Evolutionary conservation across 1,140 invertebrate species (phyloP), one percentile per base, ranked within the genome.

Genomic region (Heliconius himera): DNA sequence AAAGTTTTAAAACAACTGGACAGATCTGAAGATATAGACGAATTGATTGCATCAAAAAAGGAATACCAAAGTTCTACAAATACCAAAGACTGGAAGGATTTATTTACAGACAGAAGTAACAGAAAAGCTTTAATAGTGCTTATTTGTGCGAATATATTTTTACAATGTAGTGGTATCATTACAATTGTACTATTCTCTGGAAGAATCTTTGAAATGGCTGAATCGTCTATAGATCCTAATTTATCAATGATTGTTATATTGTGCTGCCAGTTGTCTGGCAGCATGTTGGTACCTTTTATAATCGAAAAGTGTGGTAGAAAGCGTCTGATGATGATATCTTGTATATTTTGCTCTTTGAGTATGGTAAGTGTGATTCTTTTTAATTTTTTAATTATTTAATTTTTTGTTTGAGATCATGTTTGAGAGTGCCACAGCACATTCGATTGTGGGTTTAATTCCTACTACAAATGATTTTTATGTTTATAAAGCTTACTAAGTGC

Each of bases 241-340:
- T 41, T 89, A 77, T 83, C 86, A 0, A 85, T 87, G 11, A 85
- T 90, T 41, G 82, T 87, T 26, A 79, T 90, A 72, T 85, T 86
- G 29, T 73, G 78, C 11, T 95, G 95, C 18, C 95, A 96, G 82
- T 90, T 96, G 9, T 76, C 87, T 26, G 91, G 89, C 1, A 91
- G 93, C 33, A 49, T 82, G 8, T 22, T 90, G 11, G 83, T 92
- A 4, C 84, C 89, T 3, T 75, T 94, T 16, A 84, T 96, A 26
- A 94, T 96, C 74, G 96, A 96, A 81, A 92, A 88, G 73, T 89
- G 85, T 78, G 96, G 96, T 26, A 83, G 96, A 77, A 89, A 92
- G 73, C 87, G 91, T 66, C 85, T 96, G 8, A 84, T 96, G 5
- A 81, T 95, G 3, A 72, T 93, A 20, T 95, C 94, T 2, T 87